Evolutionary conservation across 2,797 vertebrate species (phyloP).

Genomic region (Microctenopoma lineatum): DNA sequence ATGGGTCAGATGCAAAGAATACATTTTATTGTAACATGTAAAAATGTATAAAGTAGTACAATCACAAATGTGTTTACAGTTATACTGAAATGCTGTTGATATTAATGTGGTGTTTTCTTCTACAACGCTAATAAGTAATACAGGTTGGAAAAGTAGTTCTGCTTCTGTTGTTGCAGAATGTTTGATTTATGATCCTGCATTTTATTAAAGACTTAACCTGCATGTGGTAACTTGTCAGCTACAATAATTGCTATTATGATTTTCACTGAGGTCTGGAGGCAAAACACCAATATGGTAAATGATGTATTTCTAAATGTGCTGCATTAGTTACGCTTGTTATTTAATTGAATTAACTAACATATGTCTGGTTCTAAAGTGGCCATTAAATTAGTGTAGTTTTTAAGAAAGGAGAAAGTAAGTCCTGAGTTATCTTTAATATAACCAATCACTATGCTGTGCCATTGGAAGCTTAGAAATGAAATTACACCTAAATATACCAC

Average conservation of each 20-base stretch:
- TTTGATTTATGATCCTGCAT: conserved; percentile 42
- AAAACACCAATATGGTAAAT: conserved; percentile 47
- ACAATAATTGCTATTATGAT: conserved; percentile 69
- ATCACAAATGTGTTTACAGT: conserved; percentile 14
- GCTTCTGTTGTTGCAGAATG: conserved; percentile 27
- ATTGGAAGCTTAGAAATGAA: neutral
- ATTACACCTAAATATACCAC: conserved; percentile 14
- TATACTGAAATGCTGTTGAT: conserved; percentile 12
- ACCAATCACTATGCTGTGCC: neutral
- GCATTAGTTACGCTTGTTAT: conserved; percentile 41
- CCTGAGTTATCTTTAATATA: neutral
- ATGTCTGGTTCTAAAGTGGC: conserved; percentile 24
- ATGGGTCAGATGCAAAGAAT: too few relatives aligned
- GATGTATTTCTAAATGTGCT: conserved; percentile 51
- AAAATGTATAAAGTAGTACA: conserved; percentile 10
- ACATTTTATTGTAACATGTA: neutral
- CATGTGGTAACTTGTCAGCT: conserved; percentile 65
- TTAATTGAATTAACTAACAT: conserved; percentile 38
- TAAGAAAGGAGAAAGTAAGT: neutral
- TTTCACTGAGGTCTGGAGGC: conserved; percentile 66
- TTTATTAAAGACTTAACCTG: conserved; percentile 50
- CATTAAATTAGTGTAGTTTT: conserved; percentile 17
- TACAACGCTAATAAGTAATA: conserved; percentile 11
- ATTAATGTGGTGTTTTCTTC: conserved; percentile 8
- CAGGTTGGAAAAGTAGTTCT: conserved; percentile 5